Percentiles rank a stretch among this genome's conserved stretches.
Evolutionary conservation across 1,140 invertebrate species (phyloP).

Genomic region (Drosophila nigrodunni): DNA sequence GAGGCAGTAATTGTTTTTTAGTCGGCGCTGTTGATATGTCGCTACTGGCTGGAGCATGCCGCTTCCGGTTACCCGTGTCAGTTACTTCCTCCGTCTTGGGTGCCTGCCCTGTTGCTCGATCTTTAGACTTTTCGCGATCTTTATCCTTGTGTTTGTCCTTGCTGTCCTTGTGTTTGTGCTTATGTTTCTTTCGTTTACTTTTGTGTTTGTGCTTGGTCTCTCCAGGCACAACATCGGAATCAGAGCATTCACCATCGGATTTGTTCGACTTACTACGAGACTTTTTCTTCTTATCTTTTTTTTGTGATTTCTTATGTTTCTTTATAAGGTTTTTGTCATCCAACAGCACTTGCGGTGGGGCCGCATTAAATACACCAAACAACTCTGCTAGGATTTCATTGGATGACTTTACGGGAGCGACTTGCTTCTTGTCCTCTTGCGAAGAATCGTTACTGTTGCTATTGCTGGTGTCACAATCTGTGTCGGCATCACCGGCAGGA

Average conservation of each 20-base stretch:
- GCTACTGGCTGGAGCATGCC: slow-evolving; percentile 2
- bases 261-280: slow-evolving; percentile 85
- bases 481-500: slow-evolving; percentile 7
- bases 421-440: slow-evolving; percentile 82
- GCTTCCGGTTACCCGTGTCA: slow-evolving; percentile 49
- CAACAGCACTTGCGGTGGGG: slow-evolving; percentile 85
- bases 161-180: slow-evolving; percentile 50
- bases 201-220: slow-evolving; percentile 85
- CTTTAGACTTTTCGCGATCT: slow-evolving; percentile 43
- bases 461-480: slow-evolving; percentile 29
- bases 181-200: slow-evolving; percentile 58
- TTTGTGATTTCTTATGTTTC: slow-evolving; percentile 86
- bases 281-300: slow-evolving; percentile 85
- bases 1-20: slow-evolving; percentile 38
- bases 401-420: slow-evolving; percentile 87
- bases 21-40: slow-evolving; percentile 13
- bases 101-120: background rate
- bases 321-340: slow-evolving; percentile 77
- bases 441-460: slow-evolving; percentile 42
- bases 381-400: slow-evolving; percentile 92
- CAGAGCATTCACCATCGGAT: slow-evolving; percentile 85
- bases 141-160: slow-evolving; percentile 46
- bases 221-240: slow-evolving; percentile 84
- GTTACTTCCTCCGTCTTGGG: slow-evolving; percentile 49
- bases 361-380: slow-evolving; percentile 88